phyloP scores from a whole-genome alignment of 2,797 vertebrate genomes.

The Rhynchotus rufescens region DNA sequence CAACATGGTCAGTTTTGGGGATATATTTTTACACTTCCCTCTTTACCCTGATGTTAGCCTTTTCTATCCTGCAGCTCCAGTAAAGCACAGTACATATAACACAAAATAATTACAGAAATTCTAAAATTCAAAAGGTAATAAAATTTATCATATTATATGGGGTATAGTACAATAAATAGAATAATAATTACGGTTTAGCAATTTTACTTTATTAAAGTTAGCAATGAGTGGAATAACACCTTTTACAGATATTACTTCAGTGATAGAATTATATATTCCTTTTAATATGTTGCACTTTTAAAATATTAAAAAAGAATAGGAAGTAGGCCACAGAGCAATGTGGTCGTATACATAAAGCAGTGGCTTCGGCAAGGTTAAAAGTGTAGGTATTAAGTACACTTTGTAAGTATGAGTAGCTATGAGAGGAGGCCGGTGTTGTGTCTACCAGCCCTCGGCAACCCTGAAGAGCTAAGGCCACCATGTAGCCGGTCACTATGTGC shows the following conservation, averaged over 20 bases:
- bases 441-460: too few relatives aligned
- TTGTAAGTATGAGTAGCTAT: too few relatives aligned
- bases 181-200: not conserved
- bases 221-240: conserved; percentile 2
- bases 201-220: not conserved
- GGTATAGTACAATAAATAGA: not conserved
- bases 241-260: not conserved
- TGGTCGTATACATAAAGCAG: not conserved
- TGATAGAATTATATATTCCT: not conserved
- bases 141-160: not conserved
- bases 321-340: not conserved
- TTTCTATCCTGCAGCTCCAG: not conserved
- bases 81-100: not conserved
- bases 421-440: too few relatives aligned
- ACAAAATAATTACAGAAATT: not conserved
- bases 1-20: not conserved
- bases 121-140: not conserved
- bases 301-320: not conserved
- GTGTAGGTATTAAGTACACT: too few relatives aligned
- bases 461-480: too few relatives aligned
- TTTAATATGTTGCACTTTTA: not conserved
- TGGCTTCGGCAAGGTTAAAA: not conserved
- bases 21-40: not conserved
- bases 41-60: not conserved
- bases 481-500: too few relatives aligned